Conservation (phyloP, 2,113 vertebrate genomes). For the Isichthys henryi region DNA sequence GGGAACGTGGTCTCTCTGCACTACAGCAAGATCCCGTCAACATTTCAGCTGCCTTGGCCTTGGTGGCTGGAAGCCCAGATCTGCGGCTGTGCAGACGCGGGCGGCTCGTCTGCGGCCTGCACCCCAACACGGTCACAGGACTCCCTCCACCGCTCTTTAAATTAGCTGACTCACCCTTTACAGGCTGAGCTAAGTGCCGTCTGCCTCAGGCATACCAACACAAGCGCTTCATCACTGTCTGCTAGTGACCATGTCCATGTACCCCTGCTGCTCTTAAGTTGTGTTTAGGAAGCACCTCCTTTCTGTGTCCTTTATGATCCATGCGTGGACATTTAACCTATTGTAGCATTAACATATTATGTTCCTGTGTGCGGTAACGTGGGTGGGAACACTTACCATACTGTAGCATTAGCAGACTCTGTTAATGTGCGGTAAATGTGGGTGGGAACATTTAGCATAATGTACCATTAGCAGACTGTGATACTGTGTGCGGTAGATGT, state of each 20-base stretch:
- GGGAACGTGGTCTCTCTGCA: neutral
- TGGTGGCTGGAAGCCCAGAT: conserved; percentile 3
- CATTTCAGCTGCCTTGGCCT: neutral
- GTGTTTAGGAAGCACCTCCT: neutral
- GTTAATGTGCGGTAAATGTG: neutral
- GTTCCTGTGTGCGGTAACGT: neutral
- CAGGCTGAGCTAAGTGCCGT: neutral
- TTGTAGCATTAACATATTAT: neutral
- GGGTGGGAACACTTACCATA: neutral
- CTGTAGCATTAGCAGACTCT: neutral
- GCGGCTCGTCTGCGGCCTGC: neutral
- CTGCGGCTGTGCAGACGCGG: neutral
- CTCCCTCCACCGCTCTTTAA: neutral
- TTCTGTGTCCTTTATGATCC: neutral
- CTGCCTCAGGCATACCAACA: neutral
- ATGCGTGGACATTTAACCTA: neutral
- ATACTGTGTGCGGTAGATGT: neutral
- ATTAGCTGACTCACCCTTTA: conserved; percentile 4
- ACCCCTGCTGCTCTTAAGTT: neutral
- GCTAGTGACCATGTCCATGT: neutral
- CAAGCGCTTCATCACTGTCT: neutral
- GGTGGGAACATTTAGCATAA: neutral
- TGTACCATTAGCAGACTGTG: neutral
- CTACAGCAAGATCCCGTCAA: conserved; percentile 1
- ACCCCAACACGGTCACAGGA: neutral